These are phyloP conservation scores for Brachylomia viminalis DNA, from an alignment of 2,888 invertebrate genomes.

Conservation along the genomic window DNA sequence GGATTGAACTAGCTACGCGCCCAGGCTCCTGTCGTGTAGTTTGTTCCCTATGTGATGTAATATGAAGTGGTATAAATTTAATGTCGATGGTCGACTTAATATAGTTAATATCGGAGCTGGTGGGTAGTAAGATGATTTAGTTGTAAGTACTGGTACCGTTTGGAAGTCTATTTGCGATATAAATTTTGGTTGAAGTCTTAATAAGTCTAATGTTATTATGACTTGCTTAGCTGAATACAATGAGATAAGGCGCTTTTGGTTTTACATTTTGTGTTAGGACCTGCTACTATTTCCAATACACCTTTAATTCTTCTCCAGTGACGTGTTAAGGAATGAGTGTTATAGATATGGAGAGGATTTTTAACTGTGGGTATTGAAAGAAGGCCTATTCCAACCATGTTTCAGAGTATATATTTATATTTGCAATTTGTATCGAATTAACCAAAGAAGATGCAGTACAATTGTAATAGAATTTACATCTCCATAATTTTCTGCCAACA, in stretches of 20 bases:
- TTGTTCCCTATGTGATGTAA: conserved; percentile 52
- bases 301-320: neutral
- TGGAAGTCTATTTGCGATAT: conserved; percentile 4
- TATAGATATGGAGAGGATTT: neutral
- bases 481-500: conserved; percentile 21
- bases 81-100: conserved; percentile 41
- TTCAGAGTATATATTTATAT: neutral
- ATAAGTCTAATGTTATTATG: neutral
- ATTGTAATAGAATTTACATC: conserved; percentile 10
- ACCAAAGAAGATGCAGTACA: neutral
- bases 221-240: neutral
- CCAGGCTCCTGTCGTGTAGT: conserved; percentile 57
- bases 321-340: too few relatives aligned
- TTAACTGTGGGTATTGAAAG: neutral
- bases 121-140: conserved; percentile 37
- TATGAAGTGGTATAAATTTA: conserved; percentile 46
- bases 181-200: conserved; percentile 24
- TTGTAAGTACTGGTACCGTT: conserved; percentile 37
- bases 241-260: neutral
- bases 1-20: conserved; percentile 53
- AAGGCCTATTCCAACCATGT: neutral
- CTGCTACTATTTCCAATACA: neutral
- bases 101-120: conserved; percentile 40
- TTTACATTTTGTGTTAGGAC: neutral
- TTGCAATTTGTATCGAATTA: conserved; percentile 9